phyloP scores from a whole-genome alignment of 2,113 vertebrate species.

The Gracilinanus agilis region DNA sequence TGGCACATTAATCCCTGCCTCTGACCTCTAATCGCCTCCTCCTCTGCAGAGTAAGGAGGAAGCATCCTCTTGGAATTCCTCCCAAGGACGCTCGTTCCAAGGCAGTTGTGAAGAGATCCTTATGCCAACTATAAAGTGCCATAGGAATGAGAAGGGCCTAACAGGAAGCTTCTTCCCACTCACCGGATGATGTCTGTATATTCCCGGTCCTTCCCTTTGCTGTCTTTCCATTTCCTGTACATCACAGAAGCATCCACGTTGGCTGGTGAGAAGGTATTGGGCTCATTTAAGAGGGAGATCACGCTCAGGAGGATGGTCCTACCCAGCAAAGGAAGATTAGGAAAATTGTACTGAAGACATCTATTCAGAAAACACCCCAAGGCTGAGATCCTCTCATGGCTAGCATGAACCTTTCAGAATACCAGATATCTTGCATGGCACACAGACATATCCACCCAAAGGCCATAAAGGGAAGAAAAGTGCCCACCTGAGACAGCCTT shows the following conservation, averaged over 20 bases:
- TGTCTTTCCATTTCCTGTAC: slow-evolving; percentile 98
- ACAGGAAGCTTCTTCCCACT: slow-evolving; percentile 17
- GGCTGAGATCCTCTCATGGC: not conserved
- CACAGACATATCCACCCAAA: not conserved
- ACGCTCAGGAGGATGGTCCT: slow-evolving; percentile 98
- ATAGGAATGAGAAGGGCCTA: not conserved
- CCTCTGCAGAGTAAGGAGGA: not conserved
- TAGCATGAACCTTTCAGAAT: not conserved
- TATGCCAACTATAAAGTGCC: not conserved
- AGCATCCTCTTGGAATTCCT: not conserved
- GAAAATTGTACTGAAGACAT: not conserved
- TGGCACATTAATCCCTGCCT: not conserved
- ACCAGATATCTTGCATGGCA: not conserved
- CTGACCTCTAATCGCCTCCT: not conserved
- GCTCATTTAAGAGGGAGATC: slow-evolving; percentile 96
- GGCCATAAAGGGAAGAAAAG: not conserved
- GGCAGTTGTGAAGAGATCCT: not conserved
- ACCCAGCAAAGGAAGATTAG: not conserved
- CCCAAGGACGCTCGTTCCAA: not conserved
- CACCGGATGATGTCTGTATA: slow-evolving; percentile 98
- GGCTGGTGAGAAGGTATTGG: slow-evolving; percentile 97
- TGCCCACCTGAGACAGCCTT: not conserved
- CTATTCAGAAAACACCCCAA: not conserved
- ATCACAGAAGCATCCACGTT: slow-evolving; percentile 98
- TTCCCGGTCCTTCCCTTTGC: slow-evolving; percentile 95